phyloP scores from a whole-genome alignment of 2,888 invertebrate genomes.

The Euplexia lucipara region DNA sequence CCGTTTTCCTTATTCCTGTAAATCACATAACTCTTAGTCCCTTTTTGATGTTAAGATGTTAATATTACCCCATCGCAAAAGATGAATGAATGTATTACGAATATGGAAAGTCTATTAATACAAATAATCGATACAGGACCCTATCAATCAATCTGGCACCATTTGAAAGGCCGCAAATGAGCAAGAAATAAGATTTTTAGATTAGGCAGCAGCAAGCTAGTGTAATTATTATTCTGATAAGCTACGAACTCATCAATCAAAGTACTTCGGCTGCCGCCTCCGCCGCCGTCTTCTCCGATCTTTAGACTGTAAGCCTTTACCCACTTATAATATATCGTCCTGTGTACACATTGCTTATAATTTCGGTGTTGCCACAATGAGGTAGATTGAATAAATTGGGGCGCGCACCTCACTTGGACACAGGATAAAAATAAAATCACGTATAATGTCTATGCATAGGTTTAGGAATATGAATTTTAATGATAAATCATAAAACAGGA shows the following conservation, averaged over 20 bases:
- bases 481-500: slow-evolving; percentile 32
- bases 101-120: slow-evolving; percentile 14
- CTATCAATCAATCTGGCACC: slow-evolving; percentile 63
- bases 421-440: slow-evolving; percentile 4
- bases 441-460: slow-evolving; percentile 10
- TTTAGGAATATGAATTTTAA: slow-evolving; percentile 20
- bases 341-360: slow-evolving; percentile 36
- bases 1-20: not conserved
- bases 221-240: slow-evolving; percentile 70
- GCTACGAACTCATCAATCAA: slow-evolving; percentile 76
- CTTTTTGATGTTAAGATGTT: not conserved
- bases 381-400: slow-evolving; percentile 29
- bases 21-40: not conserved
- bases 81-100: slow-evolving; percentile 11
- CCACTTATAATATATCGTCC: slow-evolving; percentile 43
- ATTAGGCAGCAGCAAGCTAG: slow-evolving; percentile 61
- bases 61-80: not conserved
- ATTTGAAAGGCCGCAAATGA: slow-evolving; percentile 54
- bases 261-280: slow-evolving; percentile 64
- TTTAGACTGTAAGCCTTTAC: slow-evolving; percentile 60
- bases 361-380: slow-evolving; percentile 34
- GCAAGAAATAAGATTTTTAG: slow-evolving; percentile 65
- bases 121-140: slow-evolving; percentile 40
- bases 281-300: slow-evolving; percentile 62
- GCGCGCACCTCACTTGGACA: slow-evolving; percentile 12